These are phyloP conservation scores for Manacus vitellinus DNA, from an alignment of 2,113 vertebrate species.

Conservation along the genomic window DNA sequence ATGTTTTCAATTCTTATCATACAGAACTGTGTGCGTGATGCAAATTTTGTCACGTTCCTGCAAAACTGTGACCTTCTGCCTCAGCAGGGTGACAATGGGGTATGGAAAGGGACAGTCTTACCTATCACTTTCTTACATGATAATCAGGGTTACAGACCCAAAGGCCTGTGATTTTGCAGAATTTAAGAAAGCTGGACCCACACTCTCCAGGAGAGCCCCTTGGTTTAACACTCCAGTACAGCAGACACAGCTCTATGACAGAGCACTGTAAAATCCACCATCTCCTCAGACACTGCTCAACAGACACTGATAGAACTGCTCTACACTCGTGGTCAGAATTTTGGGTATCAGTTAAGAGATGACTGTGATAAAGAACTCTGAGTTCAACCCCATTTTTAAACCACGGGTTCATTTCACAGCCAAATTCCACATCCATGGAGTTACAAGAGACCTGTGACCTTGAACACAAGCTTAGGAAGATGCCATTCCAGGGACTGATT, in stretches of 20 bases:
- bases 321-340: not conserved
- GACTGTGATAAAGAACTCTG: not conserved
- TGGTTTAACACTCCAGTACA: not conserved
- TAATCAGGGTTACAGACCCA: accelerated
- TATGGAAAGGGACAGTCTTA: not conserved
- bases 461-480: not conserved
- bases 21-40: not conserved
- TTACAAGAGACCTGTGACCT: not conserved
- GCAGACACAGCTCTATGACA: not conserved
- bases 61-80: not conserved
- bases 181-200: not conserved
- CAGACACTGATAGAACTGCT: not conserved
- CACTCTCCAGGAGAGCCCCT: not conserved
- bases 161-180: not conserved
- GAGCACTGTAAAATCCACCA: not conserved
- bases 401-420: not conserved
- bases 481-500: not conserved
- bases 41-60: not conserved
- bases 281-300: not conserved
- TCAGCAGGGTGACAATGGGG: not conserved
- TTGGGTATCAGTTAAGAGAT: not conserved
- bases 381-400: not conserved
- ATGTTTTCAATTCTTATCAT: not conserved
- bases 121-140: not conserved
- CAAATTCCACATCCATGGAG: not conserved